Evolutionary conservation across 2,888 invertebrate genomes (phyloP).

Genomic region (Mechanitis messenoides): DNA sequence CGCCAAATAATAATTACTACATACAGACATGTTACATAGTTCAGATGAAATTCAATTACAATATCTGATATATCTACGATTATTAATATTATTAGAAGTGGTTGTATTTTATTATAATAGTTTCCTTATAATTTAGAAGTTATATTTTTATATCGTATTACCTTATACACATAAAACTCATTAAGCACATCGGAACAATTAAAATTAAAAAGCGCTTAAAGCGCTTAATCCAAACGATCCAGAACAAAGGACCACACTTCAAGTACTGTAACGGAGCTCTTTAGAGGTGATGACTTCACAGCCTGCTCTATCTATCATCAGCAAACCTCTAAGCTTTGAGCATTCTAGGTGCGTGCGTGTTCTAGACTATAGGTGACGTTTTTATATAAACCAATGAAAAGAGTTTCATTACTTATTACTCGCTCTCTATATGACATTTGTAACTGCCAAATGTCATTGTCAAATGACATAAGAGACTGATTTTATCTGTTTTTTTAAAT

Average conservation of each 20-base stretch:
- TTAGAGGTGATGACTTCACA: constrained; percentile 33
- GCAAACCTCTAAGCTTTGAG: constrained; percentile 32
- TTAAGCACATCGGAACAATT: not conserved
- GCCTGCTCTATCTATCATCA: constrained; percentile 37
- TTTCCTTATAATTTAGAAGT: not conserved
- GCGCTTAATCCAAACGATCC: constrained; percentile 40
- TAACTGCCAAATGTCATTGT: no score
- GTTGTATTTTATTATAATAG: no score
- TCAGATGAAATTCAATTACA: constrained; percentile 17
- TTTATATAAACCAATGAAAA: constrained; percentile 4
- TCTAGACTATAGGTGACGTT: constrained; percentile 5
- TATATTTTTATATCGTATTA: no score
- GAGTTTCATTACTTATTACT: not conserved
- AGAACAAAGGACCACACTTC: constrained; percentile 30
- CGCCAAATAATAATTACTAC: constrained; percentile 73
- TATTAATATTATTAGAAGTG: no score
- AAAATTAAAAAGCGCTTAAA: constrained; percentile 28
- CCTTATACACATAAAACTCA: not conserved
- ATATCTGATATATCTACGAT: constrained; percentile 7
- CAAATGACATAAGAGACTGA: no score
- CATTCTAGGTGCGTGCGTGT: constrained; percentile 2
- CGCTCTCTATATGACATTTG: no score
- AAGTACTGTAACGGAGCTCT: constrained; percentile 32
- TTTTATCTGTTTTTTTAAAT: no score
- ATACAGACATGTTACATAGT: constrained; percentile 35